phyloP scores from a whole-genome alignment of 2,113 vertebrate species.

The Leptocoma aspasia region DNA sequence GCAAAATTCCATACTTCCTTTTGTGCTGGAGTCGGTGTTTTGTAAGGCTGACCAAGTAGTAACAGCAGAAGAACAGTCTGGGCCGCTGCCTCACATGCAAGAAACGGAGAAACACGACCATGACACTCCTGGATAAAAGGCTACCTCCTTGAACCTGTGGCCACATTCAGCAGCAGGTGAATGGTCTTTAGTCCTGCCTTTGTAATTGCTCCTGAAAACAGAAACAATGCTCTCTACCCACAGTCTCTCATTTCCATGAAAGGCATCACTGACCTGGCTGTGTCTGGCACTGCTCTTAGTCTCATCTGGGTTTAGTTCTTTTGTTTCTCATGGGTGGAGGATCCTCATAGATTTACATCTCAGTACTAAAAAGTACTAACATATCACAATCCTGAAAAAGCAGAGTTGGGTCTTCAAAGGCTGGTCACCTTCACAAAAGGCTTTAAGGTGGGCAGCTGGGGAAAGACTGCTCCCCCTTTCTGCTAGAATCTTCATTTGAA shows the following conservation, averaged over 20 bases:
- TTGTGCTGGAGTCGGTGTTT: not conserved
- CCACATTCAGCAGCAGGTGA: not conserved
- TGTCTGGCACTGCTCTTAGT: not conserved
- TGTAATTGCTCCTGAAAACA: not conserved
- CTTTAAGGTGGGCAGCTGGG: not conserved
- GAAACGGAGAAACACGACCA: rapidly evolving
- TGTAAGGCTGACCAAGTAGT: not conserved
- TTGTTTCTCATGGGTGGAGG: not conserved
- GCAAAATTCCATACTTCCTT: not conserved
- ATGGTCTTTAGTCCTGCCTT: not conserved
- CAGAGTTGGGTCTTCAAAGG: not conserved
- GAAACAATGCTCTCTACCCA: rapidly evolving
- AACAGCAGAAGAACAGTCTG: not conserved
- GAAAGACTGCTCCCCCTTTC: not conserved
- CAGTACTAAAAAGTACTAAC: too few species aligned
- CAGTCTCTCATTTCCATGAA: not conserved
- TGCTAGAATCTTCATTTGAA: not conserved
- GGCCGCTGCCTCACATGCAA: not conserved
- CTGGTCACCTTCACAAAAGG: not conserved
- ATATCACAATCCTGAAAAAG: not conserved
- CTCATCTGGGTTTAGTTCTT: not conserved
- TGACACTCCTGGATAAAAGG: not conserved
- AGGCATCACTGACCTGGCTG: rapidly evolving
- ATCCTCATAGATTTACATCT: not conserved
- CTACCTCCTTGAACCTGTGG: rapidly evolving